phyloP scores from a whole-genome alignment of 2,888 invertebrate species.

The Mechanitis mazaeus region DNA sequence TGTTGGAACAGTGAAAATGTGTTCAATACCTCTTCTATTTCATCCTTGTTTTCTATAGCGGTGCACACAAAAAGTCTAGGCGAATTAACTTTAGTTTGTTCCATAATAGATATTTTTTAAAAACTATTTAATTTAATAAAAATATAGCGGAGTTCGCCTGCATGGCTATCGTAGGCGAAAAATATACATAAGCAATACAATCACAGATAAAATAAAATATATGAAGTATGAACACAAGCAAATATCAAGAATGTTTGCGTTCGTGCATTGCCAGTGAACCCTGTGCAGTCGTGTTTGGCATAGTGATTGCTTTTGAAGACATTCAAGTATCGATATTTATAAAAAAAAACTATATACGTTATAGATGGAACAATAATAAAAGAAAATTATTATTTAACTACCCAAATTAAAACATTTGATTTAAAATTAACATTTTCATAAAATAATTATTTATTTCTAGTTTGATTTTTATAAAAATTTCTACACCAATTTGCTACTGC shows the following conservation, averaged over 20 bases:
- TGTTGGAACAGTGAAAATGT: constrained; percentile 68
- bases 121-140: constrained; percentile 76
- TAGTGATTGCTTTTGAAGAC: constrained; percentile 16
- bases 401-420: too few species aligned
- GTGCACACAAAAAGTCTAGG: constrained; percentile 89
- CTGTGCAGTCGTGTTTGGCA: constrained; percentile 21
- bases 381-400: too few species aligned
- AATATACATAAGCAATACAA: constrained; percentile 74
- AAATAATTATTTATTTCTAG: too few species aligned
- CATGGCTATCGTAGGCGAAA: constrained; percentile 79
- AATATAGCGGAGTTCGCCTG: constrained; percentile 77
- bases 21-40: constrained; percentile 90
- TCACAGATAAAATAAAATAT: constrained; percentile 52
- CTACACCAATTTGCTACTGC: too few species aligned
- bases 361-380: too few species aligned
- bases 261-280: constrained; percentile 24
- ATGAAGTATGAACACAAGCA: constrained; percentile 19
- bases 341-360: too few species aligned
- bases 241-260: constrained; percentile 22
- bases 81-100: constrained; percentile 76
- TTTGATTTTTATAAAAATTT: too few species aligned
- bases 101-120: constrained; percentile 72
- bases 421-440: too few species aligned
- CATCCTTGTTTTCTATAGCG: constrained; percentile 91
- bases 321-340: neutral